Base-by-base conservation (phyloP, 2,888 invertebrate genomes). In the Drosophila nr. perissopoda region DNA sequence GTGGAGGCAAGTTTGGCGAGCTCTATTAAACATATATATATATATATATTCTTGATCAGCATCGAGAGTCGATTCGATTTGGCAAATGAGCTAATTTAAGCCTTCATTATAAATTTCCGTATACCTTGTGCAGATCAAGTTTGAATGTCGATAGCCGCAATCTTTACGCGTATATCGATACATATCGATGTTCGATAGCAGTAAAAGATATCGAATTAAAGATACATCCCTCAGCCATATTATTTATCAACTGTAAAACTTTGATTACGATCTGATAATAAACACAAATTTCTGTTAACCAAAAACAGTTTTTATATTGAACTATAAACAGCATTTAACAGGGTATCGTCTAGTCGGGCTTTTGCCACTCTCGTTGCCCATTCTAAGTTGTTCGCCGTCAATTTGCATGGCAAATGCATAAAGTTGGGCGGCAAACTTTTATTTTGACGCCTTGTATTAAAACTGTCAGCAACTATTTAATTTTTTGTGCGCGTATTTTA, bases 371-470 rank as follows among this genome's bases (percentile, higher is more conserved):
- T 16, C 4, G 4, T 16, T 4, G 4, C 4, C 16, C 4, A 1
- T 45, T 25, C 45, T 25, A 45, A 16, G n/a, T 27, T 42, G 31
- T 25, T 64, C 59, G 49, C 53, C 56, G 73, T 73, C 57, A 73
- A 73, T 72, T 73, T 73, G 60, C 66, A 74, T 74, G 54, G 31
- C 33, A 42, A 74, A 74, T 58, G 73, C 68, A 53, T n/a, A 57
- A 69, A 78, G 53, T 65, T 74, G 60, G 48, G 31, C n/a, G 57
- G 31, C 49, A 51, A 69, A 73, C 69, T 84, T 87, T 87, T 68
- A 60, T 73, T 54, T 62, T 89, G 80, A 74, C 69, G 78, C 78
- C 64, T 68, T 80, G 78, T 56, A 82, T 87, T 82, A 74, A 76
- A 68, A 74, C 62, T 89, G 89, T 87, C 88, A 84, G 87, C 72